Conservation (phyloP, 1,140 invertebrate genomes). For the Vanessa atalanta region DNA sequence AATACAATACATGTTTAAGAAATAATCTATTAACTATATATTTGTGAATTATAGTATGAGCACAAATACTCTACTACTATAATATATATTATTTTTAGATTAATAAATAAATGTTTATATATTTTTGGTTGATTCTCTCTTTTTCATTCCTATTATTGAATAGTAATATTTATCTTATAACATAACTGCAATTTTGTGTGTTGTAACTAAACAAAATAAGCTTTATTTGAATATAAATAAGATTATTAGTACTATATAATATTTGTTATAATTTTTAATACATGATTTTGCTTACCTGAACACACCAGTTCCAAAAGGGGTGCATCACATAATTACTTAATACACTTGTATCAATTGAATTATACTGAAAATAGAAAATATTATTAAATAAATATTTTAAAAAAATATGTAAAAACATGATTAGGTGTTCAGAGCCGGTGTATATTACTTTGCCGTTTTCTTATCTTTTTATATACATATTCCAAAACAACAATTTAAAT, state of each 20-base stretch:
- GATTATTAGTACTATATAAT: not conserved
- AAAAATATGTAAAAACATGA: slow-evolving; percentile 39
- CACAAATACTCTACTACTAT: not conserved
- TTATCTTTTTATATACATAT: not conserved
- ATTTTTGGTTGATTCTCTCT: not conserved
- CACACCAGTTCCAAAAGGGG: slow-evolving; percentile 97
- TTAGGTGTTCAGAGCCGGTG: not conserved
- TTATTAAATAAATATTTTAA: not conserved
- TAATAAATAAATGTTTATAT: not conserved
- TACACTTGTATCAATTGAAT: slow-evolving; percentile 94
- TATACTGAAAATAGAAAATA: slow-evolving; percentile 89
- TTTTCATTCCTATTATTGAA: not conserved
- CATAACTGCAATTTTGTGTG: too few species aligned
- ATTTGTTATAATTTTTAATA: not conserved
- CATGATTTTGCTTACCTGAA: slow-evolving; percentile 86
- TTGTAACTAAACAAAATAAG: too few species aligned
- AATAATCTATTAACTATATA: too few species aligned
- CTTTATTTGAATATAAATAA: too few species aligned
- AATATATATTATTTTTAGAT: not conserved
- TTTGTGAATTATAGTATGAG: not conserved
- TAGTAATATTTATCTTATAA: too few species aligned
- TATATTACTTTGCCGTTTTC: not conserved
- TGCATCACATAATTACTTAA: slow-evolving; percentile 98
- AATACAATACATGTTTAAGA: not conserved
- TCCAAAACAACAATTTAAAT: not conserved